Percentiles rank a stretch among this genome's conserved stretches.
Conservation (phyloP, 1,140 invertebrate genomes). For the Zaprionus taronus region DNA sequence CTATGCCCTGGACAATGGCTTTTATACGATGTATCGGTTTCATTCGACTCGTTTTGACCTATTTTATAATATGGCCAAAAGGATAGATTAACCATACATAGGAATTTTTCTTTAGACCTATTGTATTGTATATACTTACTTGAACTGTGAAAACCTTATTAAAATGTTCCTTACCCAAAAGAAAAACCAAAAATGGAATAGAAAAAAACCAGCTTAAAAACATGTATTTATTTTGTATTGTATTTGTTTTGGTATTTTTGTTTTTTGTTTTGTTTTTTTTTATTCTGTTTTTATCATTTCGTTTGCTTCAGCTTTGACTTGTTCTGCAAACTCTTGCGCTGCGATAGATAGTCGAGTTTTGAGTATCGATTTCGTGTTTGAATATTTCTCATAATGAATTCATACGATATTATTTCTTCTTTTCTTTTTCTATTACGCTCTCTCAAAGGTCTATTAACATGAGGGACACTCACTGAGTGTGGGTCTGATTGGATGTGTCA, state of each 20-base stretch:
- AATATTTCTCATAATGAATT: conserved; percentile 44
- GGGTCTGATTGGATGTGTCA: conserved; percentile 25
- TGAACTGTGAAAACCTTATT: not conserved
- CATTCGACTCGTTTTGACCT: no score
- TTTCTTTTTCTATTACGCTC: conserved; percentile 7
- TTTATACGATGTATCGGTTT: no score
- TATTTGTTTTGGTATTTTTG: conserved; percentile 22
- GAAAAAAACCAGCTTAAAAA: conserved; percentile 40
- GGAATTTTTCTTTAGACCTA: no score
- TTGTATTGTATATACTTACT: not conserved
- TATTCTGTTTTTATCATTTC: conserved; percentile 25
- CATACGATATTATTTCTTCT: conserved; percentile 39
- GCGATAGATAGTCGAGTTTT: conserved; percentile 18
- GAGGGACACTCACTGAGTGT: conserved; percentile 8
- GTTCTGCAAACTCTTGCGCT: conserved; percentile 31
- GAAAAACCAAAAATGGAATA: conserved; percentile 1
- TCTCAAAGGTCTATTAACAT: conserved; percentile 48
- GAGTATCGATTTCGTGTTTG: conserved; percentile 16
- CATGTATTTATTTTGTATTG: conserved; percentile 45
- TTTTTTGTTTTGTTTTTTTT: conserved; percentile 31
- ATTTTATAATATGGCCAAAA: no score
- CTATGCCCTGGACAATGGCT: no score
- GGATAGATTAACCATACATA: no score
- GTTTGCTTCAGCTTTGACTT: conserved; percentile 32
- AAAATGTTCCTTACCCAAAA: not conserved